These are phyloP conservation scores for Meteorus colon DNA, from an alignment of 2,888 invertebrate genomes.

Conservation along the genomic window DNA sequence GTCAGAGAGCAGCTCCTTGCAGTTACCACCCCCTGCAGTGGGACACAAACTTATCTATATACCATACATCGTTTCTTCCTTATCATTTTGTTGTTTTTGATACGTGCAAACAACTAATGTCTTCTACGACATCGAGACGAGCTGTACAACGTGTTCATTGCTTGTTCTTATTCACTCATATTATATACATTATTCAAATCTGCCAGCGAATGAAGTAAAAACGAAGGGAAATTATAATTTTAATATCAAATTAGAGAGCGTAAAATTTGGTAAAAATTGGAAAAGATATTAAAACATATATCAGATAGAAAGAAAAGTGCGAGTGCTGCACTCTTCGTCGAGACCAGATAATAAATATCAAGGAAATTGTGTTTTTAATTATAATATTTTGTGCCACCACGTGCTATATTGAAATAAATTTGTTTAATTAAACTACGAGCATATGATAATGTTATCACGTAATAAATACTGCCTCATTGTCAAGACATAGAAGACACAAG, in stretches of 20 bases:
- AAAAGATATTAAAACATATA: background rate
- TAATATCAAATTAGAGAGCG: conserved; percentile 1
- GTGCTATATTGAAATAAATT: conserved; percentile 11
- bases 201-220: background rate
- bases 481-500: conserved; percentile 11
- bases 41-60: conserved; percentile 74
- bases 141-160: conserved; percentile 36
- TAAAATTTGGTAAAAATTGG: background rate
- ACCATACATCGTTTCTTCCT: conserved; percentile 64
- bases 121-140: conserved; percentile 47
- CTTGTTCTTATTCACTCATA: background rate
- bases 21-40: conserved; percentile 74
- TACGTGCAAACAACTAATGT: conserved; percentile 44
- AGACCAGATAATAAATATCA: background rate
- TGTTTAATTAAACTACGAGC: background rate
- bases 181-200: conserved; percentile 16
- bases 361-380: no score
- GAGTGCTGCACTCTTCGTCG: conserved; percentile 13
- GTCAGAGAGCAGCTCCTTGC: conserved; percentile 73
- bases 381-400: background rate
- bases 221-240: background rate
- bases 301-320: conserved; percentile 7
- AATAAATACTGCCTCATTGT: background rate
- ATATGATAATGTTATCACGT: conserved; percentile 2
- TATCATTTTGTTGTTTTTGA: conserved; percentile 25